Percentiles rank a stretch among this genome's conserved stretches.
These are phyloP conservation scores for Lucinisca nassula DNA, from an alignment of 2,888 invertebrate species.

Conservation along the genomic window DNA sequence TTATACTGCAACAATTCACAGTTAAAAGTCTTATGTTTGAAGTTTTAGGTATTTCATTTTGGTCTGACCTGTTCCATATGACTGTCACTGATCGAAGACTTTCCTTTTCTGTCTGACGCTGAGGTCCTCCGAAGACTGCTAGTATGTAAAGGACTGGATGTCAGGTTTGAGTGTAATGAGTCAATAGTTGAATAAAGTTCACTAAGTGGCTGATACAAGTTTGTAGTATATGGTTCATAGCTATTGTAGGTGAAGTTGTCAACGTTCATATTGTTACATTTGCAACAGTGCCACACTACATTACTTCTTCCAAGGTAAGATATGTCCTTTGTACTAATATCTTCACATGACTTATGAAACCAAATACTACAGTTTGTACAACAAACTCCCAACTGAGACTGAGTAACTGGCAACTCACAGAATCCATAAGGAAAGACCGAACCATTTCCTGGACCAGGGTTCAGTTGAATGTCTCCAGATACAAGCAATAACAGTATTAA, in stretches of 20 bases:
- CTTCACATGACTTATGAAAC: constrained; percentile 19
- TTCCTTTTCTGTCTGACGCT: too few relatives aligned
- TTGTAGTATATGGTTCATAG: constrained; percentile 19
- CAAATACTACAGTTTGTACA: constrained; percentile 46
- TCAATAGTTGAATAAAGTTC: not conserved
- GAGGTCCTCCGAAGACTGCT: too few relatives aligned
- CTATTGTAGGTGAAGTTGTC: constrained; percentile 32
- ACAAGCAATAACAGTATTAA: not conserved
- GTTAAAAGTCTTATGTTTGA: too few relatives aligned
- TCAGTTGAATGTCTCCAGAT: constrained; percentile 8
- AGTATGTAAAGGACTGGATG: not conserved
- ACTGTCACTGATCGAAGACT: too few relatives aligned
- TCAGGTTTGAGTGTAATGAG: not conserved
- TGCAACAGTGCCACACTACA: too few relatives aligned
- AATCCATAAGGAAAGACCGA: constrained; percentile 39
- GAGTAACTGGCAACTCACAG: constrained; percentile 41
- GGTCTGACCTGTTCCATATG: too few relatives aligned
- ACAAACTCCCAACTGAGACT: constrained; percentile 34
- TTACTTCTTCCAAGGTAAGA: constrained; percentile 23
- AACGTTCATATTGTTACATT: constrained; percentile 23
- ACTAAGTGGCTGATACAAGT: constrained; percentile 7
- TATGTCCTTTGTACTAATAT: constrained; percentile 14
- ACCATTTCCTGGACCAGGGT: constrained; percentile 27
- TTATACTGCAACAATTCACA: too few relatives aligned
- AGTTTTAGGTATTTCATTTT: too few relatives aligned